A percentile compares a stretch with the other conserved stretches of the same genome.
These are phyloP conservation scores for Poicephalus meyeri DNA, from an alignment of 2,113 vertebrate species.

Conservation along the genomic window DNA sequence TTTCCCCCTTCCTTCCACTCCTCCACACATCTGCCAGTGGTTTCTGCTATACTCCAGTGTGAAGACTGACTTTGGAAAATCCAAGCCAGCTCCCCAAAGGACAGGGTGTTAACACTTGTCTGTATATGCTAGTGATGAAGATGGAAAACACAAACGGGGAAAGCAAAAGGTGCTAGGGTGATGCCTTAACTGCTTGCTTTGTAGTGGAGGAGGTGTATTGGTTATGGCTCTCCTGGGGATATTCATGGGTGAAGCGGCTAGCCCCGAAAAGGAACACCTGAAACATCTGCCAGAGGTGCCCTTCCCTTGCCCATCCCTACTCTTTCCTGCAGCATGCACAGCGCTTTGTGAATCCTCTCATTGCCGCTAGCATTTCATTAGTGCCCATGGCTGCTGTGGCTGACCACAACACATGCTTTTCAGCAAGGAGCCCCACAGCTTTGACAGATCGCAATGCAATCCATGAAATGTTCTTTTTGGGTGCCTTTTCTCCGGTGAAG, in stretches of 20 bases:
- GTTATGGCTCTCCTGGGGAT: fast-evolving
- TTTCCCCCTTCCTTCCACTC: neutral
- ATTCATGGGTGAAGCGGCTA: neutral
- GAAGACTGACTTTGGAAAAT: constrained; percentile 5
- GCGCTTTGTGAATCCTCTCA: neutral
- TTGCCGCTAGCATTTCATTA: neutral
- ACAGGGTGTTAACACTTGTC: neutral
- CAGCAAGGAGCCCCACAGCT: neutral
- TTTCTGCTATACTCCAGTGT: neutral
- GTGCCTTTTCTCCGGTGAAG: neutral
- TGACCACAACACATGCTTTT: neutral
- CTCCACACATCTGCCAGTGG: constrained; percentile 6
- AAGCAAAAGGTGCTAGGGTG: neutral
- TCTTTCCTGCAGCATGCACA: neutral
- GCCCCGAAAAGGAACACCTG: neutral
- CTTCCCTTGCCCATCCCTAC: neutral
- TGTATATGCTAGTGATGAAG: neutral
- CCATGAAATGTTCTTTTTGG: neutral
- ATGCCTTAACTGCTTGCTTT: neutral
- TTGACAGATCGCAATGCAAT: neutral
- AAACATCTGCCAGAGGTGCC: neutral
- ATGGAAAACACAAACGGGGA: neutral
- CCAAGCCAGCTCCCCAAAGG: neutral
- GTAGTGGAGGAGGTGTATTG: neutral
- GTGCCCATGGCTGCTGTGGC: neutral